Conservation (phyloP, 2,113 vertebrate genomes). For the Chrysochloris asiatica region DNA sequence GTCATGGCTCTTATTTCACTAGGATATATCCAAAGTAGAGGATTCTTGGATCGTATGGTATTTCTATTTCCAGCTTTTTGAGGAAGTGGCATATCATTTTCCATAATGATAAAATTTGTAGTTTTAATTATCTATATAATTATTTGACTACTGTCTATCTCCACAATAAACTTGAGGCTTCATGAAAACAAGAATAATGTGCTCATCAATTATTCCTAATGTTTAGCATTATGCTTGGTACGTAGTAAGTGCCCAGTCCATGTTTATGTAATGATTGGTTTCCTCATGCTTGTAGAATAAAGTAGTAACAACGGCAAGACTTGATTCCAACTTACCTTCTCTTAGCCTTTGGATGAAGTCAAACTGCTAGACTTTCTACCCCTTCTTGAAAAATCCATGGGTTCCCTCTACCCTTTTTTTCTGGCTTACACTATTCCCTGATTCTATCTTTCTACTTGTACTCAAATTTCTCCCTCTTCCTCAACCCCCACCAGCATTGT, state of each 20-base stretch:
- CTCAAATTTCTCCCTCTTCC: background rate
- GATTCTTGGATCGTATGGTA: too few species aligned
- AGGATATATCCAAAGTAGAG: too few species aligned
- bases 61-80: too few species aligned
- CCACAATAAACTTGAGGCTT: constrained; percentile 12
- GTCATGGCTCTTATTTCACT: too few species aligned
- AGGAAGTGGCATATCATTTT: too few species aligned
- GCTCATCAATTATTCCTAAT: background rate
- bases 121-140: constrained; percentile 16
- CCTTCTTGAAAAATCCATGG: background rate
- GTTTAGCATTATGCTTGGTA: background rate
- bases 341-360: constrained; percentile 19
- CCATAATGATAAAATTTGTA: background rate
- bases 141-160: constrained; percentile 10
- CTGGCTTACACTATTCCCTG: background rate
- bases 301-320: background rate
- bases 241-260: too few species aligned
- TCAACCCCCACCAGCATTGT: background rate
- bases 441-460: constrained; percentile 38
- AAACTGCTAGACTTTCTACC: background rate
- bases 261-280: background rate
- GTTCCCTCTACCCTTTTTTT: background rate
- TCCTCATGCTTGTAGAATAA: background rate
- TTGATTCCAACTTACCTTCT: constrained; percentile 9
- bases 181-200: background rate